Conservation (phyloP, 1,140 invertebrate species). For the Myzus persicae region DNA sequence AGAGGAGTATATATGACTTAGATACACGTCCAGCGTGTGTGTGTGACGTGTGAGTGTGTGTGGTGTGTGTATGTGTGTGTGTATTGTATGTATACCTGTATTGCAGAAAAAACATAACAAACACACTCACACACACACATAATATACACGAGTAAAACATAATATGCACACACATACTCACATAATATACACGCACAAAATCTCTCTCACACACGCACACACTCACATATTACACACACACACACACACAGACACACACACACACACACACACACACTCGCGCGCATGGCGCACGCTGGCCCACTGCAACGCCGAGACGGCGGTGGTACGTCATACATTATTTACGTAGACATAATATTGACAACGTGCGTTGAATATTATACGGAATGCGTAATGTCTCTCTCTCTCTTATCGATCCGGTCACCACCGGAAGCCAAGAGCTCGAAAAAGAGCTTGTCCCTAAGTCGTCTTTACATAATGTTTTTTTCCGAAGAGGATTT, state of each 20-base stretch:
- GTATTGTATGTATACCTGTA: background rate
- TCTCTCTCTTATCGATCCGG: conserved; percentile 43
- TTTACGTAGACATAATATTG: conserved; percentile 55
- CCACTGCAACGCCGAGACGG: background rate
- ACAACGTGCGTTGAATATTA: conserved; percentile 56
- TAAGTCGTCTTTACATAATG: conserved; percentile 49
- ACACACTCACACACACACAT: too few relatives aligned
- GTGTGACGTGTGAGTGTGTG: too few relatives aligned
- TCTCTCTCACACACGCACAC: background rate
- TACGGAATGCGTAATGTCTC: conserved; percentile 49
- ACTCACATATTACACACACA: background rate
- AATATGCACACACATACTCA: background rate
- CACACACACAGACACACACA: too few relatives aligned
- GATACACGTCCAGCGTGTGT: background rate
- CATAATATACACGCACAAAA: too few relatives aligned
- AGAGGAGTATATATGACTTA: background rate
- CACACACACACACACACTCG: background rate
- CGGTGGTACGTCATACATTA: conserved; percentile 50
- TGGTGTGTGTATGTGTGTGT: background rate
- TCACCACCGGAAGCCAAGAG: conserved; percentile 19
- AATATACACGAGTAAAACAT: background rate
- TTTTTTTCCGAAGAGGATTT: background rate
- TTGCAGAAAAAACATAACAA: background rate
- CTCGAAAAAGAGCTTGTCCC: conserved; percentile 39
- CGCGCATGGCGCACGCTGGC: background rate